A percentile compares a stretch with the other conserved stretches of the same genome.
Evolutionary conservation across 2,888 invertebrate species (phyloP).

Genomic region (Nycteola revayana): DNA sequence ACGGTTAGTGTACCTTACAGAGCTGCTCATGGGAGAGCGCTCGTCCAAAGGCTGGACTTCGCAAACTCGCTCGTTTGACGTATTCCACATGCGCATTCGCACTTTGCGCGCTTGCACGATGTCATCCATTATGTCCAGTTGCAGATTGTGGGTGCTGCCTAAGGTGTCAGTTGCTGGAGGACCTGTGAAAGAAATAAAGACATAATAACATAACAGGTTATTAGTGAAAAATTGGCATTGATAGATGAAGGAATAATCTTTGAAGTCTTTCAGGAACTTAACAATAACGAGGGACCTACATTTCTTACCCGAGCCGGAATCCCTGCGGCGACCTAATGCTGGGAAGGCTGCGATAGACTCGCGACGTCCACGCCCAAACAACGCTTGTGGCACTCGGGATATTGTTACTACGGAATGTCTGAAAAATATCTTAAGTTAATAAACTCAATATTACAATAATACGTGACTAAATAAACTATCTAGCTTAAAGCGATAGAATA

Average conservation of each 20-base stretch:
- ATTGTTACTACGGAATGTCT: slow-evolving; percentile 94
- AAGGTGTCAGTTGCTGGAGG: slow-evolving; percentile 87
- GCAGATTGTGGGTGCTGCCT: slow-evolving; percentile 91
- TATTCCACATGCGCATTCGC: slow-evolving; percentile 92
- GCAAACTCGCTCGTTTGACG: slow-evolving; percentile 89
- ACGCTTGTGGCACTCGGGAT: slow-evolving; percentile 88
- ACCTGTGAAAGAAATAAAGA: slow-evolving; percentile 68
- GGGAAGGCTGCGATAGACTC: slow-evolving; percentile 92
- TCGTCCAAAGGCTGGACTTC: slow-evolving; percentile 92
- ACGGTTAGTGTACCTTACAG: slow-evolving; percentile 84
- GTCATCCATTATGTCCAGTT: slow-evolving; percentile 94
- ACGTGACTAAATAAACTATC: too few relatives aligned
- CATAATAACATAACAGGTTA: too few relatives aligned
- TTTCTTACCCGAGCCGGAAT: slow-evolving; percentile 62
- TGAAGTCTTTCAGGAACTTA: too few relatives aligned
- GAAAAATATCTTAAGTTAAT: slow-evolving; percentile 30
- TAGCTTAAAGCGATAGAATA: too few relatives aligned
- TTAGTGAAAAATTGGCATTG: too few relatives aligned
- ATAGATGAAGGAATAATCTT: too few relatives aligned
- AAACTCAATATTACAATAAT: too few relatives aligned
- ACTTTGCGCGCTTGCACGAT: slow-evolving; percentile 91
- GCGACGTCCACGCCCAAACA: slow-evolving; percentile 89
- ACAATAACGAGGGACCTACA: too few relatives aligned
- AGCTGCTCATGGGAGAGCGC: slow-evolving; percentile 71
- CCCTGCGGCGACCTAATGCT: slow-evolving; percentile 71